Evolutionary conservation across 2,797 vertebrate genomes (phyloP).

Genomic region (Parauchenoglanis ngamensis): DNA sequence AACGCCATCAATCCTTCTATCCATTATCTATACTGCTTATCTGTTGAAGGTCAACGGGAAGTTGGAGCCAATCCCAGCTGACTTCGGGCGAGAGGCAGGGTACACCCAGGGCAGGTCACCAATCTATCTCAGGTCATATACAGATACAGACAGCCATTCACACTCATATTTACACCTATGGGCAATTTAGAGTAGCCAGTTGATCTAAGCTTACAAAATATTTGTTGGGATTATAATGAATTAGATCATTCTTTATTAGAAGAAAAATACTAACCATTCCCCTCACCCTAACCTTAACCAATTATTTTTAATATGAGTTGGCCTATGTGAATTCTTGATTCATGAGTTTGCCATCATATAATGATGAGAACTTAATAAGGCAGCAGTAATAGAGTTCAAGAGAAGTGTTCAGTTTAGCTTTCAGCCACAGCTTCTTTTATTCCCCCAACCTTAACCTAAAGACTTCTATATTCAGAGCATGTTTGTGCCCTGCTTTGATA

Average conservation of each 20-base stretch:
- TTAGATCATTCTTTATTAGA: background rate
- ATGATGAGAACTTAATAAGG: background rate
- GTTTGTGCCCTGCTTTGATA: slow-evolving; percentile 32
- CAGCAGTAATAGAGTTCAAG: background rate
- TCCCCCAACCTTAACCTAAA: background rate
- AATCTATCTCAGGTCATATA: too few relatives aligned
- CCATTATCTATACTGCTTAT: too few relatives aligned
- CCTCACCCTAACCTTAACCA: background rate
- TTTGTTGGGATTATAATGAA: background rate
- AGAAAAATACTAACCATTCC: background rate
- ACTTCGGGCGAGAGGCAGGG: too few relatives aligned
- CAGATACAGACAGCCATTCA: too few relatives aligned
- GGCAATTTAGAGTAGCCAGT: too few relatives aligned
- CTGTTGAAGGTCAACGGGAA: too few relatives aligned
- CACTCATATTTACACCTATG: too few relatives aligned
- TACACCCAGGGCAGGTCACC: too few relatives aligned
- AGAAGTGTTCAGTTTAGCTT: background rate
- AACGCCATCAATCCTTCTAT: background rate
- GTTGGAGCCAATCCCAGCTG: too few relatives aligned
- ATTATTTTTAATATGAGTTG: background rate
- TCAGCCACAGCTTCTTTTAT: background rate
- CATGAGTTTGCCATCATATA: background rate
- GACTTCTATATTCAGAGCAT: background rate
- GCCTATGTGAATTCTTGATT: background rate
- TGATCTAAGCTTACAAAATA: background rate